These are phyloP conservation scores for Neelides sp. DNA, from an alignment of 1,140 invertebrate genomes.

Conservation along the genomic window DNA sequence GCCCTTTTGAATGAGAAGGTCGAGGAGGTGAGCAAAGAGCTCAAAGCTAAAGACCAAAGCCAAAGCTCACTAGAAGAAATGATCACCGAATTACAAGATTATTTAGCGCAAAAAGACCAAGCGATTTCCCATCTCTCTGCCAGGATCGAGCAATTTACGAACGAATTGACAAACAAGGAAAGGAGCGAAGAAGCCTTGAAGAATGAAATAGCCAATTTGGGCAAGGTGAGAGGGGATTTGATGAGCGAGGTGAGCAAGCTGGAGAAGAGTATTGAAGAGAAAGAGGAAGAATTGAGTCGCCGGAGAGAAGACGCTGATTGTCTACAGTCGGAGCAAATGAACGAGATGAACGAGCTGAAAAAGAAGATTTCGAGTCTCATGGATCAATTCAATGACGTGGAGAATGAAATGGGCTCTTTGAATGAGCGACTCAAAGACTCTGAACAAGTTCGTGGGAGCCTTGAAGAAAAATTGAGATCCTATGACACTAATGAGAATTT, in stretches of 20 bases:
- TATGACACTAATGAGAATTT: conserved; percentile 41
- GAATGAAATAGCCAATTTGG: too few species aligned
- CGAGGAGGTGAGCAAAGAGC: conserved; percentile 29
- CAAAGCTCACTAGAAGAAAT: conserved; percentile 40
- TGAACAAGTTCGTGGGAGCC: conserved; percentile 32
- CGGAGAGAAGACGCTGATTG: conserved; percentile 41
- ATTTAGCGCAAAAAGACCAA: conserved; percentile 13
- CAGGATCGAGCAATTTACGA: too few species aligned
- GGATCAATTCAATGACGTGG: conserved; percentile 41
- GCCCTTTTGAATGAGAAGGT: conserved; percentile 3
- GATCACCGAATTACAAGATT: conserved; percentile 34
- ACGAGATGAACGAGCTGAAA: conserved; percentile 38
- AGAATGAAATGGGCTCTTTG: conserved; percentile 4
- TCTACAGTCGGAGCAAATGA: conserved; percentile 40
- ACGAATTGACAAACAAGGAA: too few species aligned
- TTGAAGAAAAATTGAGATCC: conserved; percentile 41
- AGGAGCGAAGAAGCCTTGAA: too few species aligned
- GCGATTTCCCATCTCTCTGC: too few species aligned
- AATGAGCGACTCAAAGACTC: conserved; percentile 3
- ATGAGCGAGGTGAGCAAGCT: too few species aligned
- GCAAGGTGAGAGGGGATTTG: too few species aligned
- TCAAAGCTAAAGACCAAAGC: conserved; percentile 34
- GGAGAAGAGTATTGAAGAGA: conserved; percentile 33
- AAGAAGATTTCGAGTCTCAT: conserved; percentile 47
- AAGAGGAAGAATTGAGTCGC: conserved; percentile 40